Evolutionary conservation across 2,888 invertebrate species (phyloP).

Genomic region (Napeogenes inachia): DNA sequence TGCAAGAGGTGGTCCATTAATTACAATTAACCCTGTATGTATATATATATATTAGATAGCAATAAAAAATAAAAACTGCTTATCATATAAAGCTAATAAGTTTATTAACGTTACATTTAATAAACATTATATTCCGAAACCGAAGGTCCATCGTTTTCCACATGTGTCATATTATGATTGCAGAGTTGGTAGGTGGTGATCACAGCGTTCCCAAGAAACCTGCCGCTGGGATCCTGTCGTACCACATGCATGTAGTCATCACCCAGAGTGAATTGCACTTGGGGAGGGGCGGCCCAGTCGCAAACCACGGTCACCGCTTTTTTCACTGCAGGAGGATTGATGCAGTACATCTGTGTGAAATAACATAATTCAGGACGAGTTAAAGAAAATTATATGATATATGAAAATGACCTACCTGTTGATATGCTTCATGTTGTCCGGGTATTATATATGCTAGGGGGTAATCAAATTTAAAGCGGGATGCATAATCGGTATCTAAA

Average conservation of each 20-base stretch:
- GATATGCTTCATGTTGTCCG: slow-evolving; percentile 60
- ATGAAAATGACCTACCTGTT: slow-evolving; percentile 44
- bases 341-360: slow-evolving; percentile 56
- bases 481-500: slow-evolving; percentile 58
- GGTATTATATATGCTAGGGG: slow-evolving; percentile 54
- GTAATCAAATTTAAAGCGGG: slow-evolving; percentile 50
- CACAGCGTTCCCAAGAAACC: slow-evolving; percentile 55
- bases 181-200: slow-evolving; percentile 61
- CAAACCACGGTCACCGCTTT: slow-evolving; percentile 56
- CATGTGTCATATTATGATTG: slow-evolving; percentile 44
- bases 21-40: too few species aligned
- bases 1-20: too few species aligned
- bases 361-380: too few species aligned
- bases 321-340: slow-evolving; percentile 55
- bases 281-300: slow-evolving; percentile 64
- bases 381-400: not conserved
- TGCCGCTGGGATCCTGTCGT: slow-evolving; percentile 54
- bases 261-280: slow-evolving; percentile 57
- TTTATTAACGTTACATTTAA: not conserved
- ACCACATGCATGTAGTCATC: slow-evolving; percentile 63
- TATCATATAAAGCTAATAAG: too few species aligned
- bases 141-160: slow-evolving; percentile 4
- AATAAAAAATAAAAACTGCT: too few species aligned
- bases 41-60: too few species aligned
- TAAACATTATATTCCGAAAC: not conserved